These are phyloP conservation scores for Volucella bombylans DNA, from an alignment of 2,888 invertebrate genomes.

Conservation along the genomic window DNA sequence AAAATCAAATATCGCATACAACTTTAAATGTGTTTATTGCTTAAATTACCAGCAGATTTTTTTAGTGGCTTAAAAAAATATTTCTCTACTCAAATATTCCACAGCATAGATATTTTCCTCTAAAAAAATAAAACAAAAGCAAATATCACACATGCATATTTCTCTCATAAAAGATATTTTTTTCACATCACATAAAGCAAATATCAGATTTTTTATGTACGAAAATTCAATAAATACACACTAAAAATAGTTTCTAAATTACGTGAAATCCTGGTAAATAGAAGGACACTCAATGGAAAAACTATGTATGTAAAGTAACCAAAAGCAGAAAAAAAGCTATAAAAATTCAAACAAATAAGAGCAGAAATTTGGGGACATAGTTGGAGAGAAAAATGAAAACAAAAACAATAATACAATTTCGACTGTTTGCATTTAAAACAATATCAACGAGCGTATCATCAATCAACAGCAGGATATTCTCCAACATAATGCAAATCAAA, in stretches of 20 bases:
- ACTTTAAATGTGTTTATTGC: too few species aligned
- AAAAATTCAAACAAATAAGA: not conserved
- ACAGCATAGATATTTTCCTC: not conserved
- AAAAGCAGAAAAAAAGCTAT: not conserved
- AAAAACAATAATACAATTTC: constrained; percentile 11
- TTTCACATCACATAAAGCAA: constrained; percentile 24
- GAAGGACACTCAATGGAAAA: not conserved
- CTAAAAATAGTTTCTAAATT: constrained; percentile 4
- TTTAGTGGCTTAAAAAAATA: too few species aligned
- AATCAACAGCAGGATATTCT: constrained; percentile 62
- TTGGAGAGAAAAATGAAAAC: not conserved
- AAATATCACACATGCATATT: constrained; percentile 17
- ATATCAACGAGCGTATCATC: constrained; percentile 51
- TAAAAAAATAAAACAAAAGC: constrained; percentile 1
- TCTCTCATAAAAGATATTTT: not conserved
- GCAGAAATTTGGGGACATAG: not conserved
- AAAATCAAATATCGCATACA: too few species aligned
- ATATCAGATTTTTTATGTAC: constrained; percentile 9
- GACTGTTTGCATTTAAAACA: constrained; percentile 23
- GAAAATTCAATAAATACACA: constrained; percentile 21
- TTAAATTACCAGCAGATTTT: too few species aligned
- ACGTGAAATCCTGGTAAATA: not conserved
- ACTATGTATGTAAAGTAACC: not conserved
- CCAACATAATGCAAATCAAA: constrained; percentile 43
- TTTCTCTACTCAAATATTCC: not conserved